phyloP scores from a whole-genome alignment of 2,888 invertebrate species.

The Hemistola chrysoprasaria region DNA sequence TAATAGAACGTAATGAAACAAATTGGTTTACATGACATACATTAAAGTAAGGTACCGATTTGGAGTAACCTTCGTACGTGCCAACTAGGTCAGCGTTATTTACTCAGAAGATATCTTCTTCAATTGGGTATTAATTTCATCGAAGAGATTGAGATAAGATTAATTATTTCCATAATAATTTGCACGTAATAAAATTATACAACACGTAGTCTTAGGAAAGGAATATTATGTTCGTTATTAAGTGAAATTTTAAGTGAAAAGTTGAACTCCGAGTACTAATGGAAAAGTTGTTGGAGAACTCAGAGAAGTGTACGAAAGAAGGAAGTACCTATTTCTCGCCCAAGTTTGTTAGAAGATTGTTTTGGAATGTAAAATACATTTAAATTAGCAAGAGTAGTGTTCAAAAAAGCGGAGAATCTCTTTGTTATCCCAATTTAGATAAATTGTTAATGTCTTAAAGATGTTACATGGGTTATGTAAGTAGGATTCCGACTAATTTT shows the following conservation, averaged over 20 bases:
- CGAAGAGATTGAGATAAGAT: slow-evolving; percentile 38
- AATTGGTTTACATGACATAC: slow-evolving; percentile 20
- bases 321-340: slow-evolving; percentile 46
- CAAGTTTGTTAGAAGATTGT: slow-evolving; percentile 47
- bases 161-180: slow-evolving; percentile 34
- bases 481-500: too few species aligned
- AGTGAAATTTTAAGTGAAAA: slow-evolving; percentile 63
- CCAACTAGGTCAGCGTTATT: slow-evolving; percentile 27
- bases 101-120: slow-evolving; percentile 18
- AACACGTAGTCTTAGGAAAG: slow-evolving; percentile 41
- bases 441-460: slow-evolving; percentile 3
- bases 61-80: slow-evolving; percentile 14
- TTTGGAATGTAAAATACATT: slow-evolving; percentile 53
- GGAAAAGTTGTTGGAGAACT: slow-evolving; percentile 59
- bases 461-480: too few species aligned
- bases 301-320: slow-evolving; percentile 45
- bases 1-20: slow-evolving; percentile 23
- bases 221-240: slow-evolving; percentile 61
- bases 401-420: slow-evolving; percentile 13
- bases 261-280: slow-evolving; percentile 58
- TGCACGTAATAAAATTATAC: slow-evolving; percentile 48
- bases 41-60: slow-evolving; percentile 19
- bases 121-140: slow-evolving; percentile 32
- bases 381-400: slow-evolving; percentile 34
- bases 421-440: slow-evolving; percentile 7